These are phyloP conservation scores for Eulemur rufifrons DNA, from an alignment of 2,113 vertebrate genomes.

Conservation along the genomic window DNA sequence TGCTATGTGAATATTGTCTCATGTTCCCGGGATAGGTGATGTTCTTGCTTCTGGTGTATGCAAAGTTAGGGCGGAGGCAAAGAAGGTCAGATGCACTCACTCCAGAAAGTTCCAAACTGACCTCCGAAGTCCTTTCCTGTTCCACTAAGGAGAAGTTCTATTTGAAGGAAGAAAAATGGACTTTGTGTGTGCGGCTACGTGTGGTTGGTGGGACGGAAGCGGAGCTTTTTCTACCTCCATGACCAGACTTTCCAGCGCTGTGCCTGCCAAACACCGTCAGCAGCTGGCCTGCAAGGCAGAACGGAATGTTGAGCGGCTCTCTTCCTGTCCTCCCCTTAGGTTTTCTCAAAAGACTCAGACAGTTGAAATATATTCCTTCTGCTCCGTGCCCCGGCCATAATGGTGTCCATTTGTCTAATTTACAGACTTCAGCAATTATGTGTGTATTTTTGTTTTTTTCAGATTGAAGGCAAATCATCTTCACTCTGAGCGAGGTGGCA, in stretches of 20 bases:
- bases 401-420: constrained; percentile 80
- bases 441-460: background rate
- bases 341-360: constrained; percentile 76
- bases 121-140: constrained; percentile 63
- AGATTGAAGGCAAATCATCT: constrained; percentile 59
- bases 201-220: constrained; percentile 69
- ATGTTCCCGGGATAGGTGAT: fast-evolving
- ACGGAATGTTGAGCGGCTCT: constrained; percentile 71
- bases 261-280: constrained; percentile 79
- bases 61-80: background rate
- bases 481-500: background rate
- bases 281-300: constrained; percentile 79
- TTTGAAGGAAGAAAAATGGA: constrained; percentile 72
- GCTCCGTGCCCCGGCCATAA: constrained; percentile 58
- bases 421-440: constrained; percentile 77
- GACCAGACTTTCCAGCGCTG: constrained; percentile 75
- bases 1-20: fast-evolving
- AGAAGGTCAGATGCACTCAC: constrained; percentile 51
- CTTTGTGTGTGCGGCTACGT: constrained; percentile 75
- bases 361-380: constrained; percentile 68
- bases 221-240: constrained; percentile 78
- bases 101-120: constrained; percentile 71
- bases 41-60: fast-evolving
- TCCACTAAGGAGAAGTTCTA: constrained; percentile 69
- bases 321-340: constrained; percentile 47